Evolutionary conservation across 2,113 vertebrate genomes (phyloP), one percentile per base, ranked within the genome.

Genomic region (Cryptotis parvus): DNA sequence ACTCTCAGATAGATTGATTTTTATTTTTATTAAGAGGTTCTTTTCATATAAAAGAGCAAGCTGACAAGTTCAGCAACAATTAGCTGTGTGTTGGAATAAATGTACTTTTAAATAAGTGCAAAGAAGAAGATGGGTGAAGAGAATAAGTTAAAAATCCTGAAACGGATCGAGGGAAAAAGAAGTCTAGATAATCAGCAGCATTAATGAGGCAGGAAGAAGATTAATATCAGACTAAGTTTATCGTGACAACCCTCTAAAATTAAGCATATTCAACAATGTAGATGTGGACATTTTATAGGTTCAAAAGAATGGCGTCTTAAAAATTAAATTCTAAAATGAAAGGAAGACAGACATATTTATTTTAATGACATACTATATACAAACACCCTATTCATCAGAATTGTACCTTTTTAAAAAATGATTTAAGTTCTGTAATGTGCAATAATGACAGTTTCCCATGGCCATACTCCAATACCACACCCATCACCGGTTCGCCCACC

Each of bases 11-110:
- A 58, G 74, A 81, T 11, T 79, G 92, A 84, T 66, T 75, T 95
- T 78, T 87, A 82, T 82, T 84, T 95, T 92, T 90, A 88, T 89
- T 91, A 94, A 87, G 77, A 87, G 41, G 18, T 75, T 91, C 74
- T 84, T 95, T 92, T 58, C 72, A 82, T 86, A 92, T 49, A 91
- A 74, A 90, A 94, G 49, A 91, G 43, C 7, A 55, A 88, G 45
- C 58, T 68, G 92, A 87, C 78, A 89, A 82, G 39, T 91, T 94
- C 76, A 81, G 43, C 77, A 82, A 93, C 77, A 92, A 84, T 33
- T 41, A 35, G 6, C 86, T 63, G 58, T 63, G 18, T 89, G 86
- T 89, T 61, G 82, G 72, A 92, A 92, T 77, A 84, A 87, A 91
- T n/a, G 43, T 8, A 33, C 41, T 93, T 91, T 87, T 90, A 84